Base-by-base conservation (phyloP, 2,888 invertebrate species). In the Philonicus albiceps region DNA sequence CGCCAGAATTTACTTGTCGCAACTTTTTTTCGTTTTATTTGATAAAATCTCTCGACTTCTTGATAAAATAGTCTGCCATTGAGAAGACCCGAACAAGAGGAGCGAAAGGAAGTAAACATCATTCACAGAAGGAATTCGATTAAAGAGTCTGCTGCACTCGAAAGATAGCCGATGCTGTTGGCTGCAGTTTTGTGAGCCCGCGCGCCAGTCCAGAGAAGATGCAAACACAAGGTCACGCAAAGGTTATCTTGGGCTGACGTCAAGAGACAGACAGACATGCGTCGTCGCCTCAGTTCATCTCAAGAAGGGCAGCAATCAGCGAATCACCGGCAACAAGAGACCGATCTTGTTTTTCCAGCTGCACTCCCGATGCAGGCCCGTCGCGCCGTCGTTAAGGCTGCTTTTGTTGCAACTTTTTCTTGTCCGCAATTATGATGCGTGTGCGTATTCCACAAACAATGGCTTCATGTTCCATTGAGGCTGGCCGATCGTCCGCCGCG, bases 251-350 rank as follows among this genome's bases (percentile, higher is more conserved):
- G 37, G 72, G 81, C 86, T 87, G 87, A 87, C 87, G 87, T 87
- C 87, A 87, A 87, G 74, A 73, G 86, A 72, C 84, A 84, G 87
- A 83, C 87, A 86, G 87, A 87, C 87, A 87, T 87, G 87, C 87
- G 87, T 87, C 83, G 86, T 87, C 84, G 72, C 64, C 72, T 72
- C 37, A 30, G 84, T 84, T 84, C 84, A 72, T 84, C 72, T 84
- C 37, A 72, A 84, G 72, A 84, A 84, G 84, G 72, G 84, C 84
- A 55, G 83, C 84, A 84, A 84, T 72, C 84, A 72, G 40, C 34
- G 40, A 64, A 84, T 72, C 31, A 72, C 64, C 64, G 40, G 72
- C 84, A 72, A 84, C 84, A 84, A 31, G 64, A 72, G 40, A n/a
- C 84, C 72, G 84, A 84, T 84, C 84, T 84, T 72, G 84, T 84